Evolutionary conservation across 92 coral and sea anemone species (phyloP), one percentile per base, ranked within the genome.

Genomic region (Epizoanthus scotinus): DNA sequence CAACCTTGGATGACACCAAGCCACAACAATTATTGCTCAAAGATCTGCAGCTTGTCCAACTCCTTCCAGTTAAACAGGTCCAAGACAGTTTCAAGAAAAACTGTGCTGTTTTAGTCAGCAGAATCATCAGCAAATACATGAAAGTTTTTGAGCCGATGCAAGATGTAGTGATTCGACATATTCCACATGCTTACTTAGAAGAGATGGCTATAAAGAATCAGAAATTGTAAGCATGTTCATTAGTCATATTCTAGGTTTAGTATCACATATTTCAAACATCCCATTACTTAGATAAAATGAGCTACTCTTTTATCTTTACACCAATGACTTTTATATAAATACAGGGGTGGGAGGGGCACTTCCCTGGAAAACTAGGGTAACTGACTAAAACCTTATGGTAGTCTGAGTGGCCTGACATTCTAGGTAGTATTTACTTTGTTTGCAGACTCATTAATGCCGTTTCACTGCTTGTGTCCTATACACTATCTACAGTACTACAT

Each of bases 21-120:
- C 87, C 81, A 8, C 40, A 64, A 22, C 49, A 40, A n/a, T n/a
- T n/a, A 24, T 27, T 36, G 15, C 26, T 74, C 42, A 54, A 72
- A 42, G 81, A 63, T 9, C 17, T 84, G 31, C 82, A 74, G 31
- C 52, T 84, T 9, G 42, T 61, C 17, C 71, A 49, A 42, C 49
- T 70, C 47, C 85, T 85, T 2, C 89, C 82, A 47, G 69, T 52
- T 20, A 38, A 79, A 67, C 73, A 64, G 52, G 85, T 85, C 18
- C 89, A 79, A 75, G 83, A 71, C 21, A 70, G 53, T 28, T 85
- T 85, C 52, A 85, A 85, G 83, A 27, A 40, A 31, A 85, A 85
- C 75, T 79, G 85, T 70, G 60, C 82, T 38, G 64, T 85, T 42
- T 50, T 85, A 42, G 85, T 79, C 42, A 79, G 89, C 80, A 67